These are phyloP conservation scores for Psephotus haematonotus DNA, from an alignment of 2,113 vertebrate genomes.

Conservation along the genomic window DNA sequence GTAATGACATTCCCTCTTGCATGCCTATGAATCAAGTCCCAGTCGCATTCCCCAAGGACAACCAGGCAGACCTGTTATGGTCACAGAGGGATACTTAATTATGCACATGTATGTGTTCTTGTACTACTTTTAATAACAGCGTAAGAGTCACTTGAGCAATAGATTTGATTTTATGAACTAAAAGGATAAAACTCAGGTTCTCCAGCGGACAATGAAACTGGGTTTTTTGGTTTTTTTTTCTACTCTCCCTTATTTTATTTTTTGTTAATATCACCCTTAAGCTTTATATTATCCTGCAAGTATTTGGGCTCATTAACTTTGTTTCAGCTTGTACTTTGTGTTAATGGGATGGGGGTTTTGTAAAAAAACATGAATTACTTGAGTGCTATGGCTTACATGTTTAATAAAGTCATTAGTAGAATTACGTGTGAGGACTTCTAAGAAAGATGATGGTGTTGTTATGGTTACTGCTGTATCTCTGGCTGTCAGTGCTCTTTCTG, in stretches of 20 bases:
- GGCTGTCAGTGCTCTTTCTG: neutral
- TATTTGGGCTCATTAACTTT: constrained; percentile 67
- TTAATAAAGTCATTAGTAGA: constrained; percentile 61
- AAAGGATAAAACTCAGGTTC: constrained; percentile 60
- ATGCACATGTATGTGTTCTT: neutral
- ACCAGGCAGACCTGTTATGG: neutral
- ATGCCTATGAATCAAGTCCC: constrained; percentile 35
- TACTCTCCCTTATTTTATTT: constrained; percentile 61
- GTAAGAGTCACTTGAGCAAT: constrained; percentile 50
- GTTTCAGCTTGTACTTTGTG: constrained; percentile 61
- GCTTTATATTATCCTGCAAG: constrained; percentile 68
- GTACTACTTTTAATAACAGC: constrained; percentile 25
- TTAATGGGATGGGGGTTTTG: constrained; percentile 59
- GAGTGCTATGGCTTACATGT: constrained; percentile 54
- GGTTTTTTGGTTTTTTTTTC: constrained; percentile 10
- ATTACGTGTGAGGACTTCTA: neutral
- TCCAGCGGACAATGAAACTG: constrained; percentile 52
- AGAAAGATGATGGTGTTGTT: constrained; percentile 41
- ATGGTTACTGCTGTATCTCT: neutral
- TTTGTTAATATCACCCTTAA: constrained; percentile 66
- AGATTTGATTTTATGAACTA: constrained; percentile 60
- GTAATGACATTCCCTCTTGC: neutral
- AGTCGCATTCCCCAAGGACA: neutral
- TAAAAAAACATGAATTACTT: constrained; percentile 61
- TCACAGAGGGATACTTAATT: constrained; percentile 56